Percentiles rank a stretch among this genome's conserved stretches.
Conservation (phyloP, 1,140 invertebrate genomes). For the Lepidurus couesii region DNA sequence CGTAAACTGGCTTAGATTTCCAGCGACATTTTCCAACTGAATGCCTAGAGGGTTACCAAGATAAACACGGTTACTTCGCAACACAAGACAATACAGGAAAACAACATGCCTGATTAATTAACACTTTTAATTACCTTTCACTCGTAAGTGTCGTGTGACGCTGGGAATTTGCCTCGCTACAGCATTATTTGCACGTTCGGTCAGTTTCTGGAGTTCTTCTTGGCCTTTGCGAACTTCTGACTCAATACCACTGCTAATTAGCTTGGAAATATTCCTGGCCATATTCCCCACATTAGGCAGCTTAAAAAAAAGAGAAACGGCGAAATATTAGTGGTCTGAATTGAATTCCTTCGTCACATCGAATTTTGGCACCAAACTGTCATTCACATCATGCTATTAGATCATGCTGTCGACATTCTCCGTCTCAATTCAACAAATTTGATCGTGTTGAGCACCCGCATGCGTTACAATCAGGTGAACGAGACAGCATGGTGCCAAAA, state of each 20-base stretch:
- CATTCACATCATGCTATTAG: too few species aligned
- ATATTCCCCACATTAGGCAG: conserved; percentile 39
- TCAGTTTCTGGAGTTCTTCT: conserved; percentile 10
- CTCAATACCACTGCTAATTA: conserved; percentile 43
- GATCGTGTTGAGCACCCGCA: too few species aligned
- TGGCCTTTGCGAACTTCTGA: conserved; percentile 30
- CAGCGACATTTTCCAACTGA: conserved; percentile 35
- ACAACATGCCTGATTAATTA: background rate
- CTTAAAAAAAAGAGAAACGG: background rate
- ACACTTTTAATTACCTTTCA: conserved; percentile 22
- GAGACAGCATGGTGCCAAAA: too few species aligned
- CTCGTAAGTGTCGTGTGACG: conserved; percentile 28
- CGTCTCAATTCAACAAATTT: too few species aligned
- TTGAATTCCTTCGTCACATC: too few species aligned
- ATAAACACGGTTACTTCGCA: too few species aligned
- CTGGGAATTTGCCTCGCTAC: conserved; percentile 25
- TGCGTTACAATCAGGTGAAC: too few species aligned
- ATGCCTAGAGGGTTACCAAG: conserved; percentile 28
- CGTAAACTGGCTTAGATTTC: conserved; percentile 34
- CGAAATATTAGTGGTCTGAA: background rate
- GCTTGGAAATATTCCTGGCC: conserved; percentile 44
- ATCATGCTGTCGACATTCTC: too few species aligned
- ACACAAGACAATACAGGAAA: background rate
- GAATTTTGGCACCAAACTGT: too few species aligned
- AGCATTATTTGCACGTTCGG: conserved; percentile 24